phyloP scores from a whole-genome alignment of 2,113 vertebrate species.

The Ranitomeya imitator region DNA sequence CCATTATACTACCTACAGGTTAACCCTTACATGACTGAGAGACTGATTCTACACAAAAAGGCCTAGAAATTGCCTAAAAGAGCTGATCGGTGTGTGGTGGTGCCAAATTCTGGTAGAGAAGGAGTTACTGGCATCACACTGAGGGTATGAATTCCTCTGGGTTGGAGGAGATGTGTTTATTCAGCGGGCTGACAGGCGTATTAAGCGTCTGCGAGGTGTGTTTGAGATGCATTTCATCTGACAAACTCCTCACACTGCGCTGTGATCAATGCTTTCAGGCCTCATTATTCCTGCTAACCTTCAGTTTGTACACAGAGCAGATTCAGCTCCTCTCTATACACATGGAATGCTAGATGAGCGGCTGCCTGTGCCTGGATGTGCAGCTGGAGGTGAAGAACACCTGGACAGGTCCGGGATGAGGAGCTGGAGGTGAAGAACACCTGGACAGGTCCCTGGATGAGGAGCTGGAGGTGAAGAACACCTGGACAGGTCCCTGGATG shows the following conservation, averaged over 20 bases:
- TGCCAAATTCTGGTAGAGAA: not conserved
- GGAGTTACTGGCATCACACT: conserved; percentile 8
- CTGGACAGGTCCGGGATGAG: no score
- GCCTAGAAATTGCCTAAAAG: not conserved
- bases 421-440: no score
- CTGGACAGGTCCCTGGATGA: no score
- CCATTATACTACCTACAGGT: conserved; percentile 20
- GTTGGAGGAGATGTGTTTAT: conserved; percentile 45
- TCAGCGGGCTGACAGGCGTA: conserved; percentile 50
- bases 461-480: no score
- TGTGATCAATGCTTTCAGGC: conserved; percentile 59
- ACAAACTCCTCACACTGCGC: conserved; percentile 49
- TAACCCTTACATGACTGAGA: not conserved
- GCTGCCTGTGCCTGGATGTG: not conserved
- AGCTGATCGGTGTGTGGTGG: not conserved
- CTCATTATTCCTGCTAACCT: conserved; percentile 58
- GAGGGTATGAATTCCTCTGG: conserved; percentile 21
- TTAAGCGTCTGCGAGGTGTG: conserved; percentile 49
- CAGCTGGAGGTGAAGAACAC: not conserved
- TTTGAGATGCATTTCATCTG: conserved; percentile 58
- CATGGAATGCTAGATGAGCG: conserved; percentile 27
- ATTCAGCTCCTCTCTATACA: conserved; percentile 7
- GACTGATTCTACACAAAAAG: not conserved
- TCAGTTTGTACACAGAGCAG: conserved; percentile 54
- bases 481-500: no score